Conservation (phyloP, 2,113 vertebrate genomes). For the Festucalex cinctus region DNA sequence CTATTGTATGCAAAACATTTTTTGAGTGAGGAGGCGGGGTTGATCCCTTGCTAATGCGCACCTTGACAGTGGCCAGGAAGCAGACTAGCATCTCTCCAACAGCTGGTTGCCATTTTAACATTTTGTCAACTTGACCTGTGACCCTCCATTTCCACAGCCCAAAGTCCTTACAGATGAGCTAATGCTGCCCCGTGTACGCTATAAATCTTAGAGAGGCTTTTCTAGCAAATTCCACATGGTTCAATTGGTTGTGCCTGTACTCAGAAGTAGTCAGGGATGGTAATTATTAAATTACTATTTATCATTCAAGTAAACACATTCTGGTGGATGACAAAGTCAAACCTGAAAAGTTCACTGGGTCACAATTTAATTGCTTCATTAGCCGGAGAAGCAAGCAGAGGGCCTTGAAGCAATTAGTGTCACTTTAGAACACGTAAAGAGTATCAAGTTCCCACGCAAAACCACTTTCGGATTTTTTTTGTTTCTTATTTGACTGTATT, state of each 20-base stretch:
- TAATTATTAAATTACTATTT: background rate
- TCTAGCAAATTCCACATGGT: background rate
- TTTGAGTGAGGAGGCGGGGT: no score
- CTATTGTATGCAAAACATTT: no score
- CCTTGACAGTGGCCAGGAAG: background rate
- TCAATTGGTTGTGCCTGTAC: background rate
- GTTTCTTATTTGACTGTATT: slow-evolving; percentile 96
- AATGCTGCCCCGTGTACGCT: background rate
- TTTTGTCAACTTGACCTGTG: background rate
- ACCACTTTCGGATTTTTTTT: slow-evolving; percentile 84
- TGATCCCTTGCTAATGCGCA: no score
- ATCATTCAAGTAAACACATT: background rate
- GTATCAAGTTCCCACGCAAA: slow-evolving; percentile 52
- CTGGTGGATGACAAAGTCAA: background rate
- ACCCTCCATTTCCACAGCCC: background rate
- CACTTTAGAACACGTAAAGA: slow-evolving; percentile 24
- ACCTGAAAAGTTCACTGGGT: background rate
- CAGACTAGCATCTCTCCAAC: background rate
- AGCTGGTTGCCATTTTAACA: background rate
- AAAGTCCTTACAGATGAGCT: background rate
- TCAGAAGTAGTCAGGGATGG: background rate
- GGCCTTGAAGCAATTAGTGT: background rate
- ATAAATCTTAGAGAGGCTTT: background rate
- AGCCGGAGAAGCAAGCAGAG: slow-evolving; percentile 2
- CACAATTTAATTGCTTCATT: background rate